Evolutionary conservation across 2,888 invertebrate species (phyloP).

Genomic region (Cataglyphis cursor): DNA sequence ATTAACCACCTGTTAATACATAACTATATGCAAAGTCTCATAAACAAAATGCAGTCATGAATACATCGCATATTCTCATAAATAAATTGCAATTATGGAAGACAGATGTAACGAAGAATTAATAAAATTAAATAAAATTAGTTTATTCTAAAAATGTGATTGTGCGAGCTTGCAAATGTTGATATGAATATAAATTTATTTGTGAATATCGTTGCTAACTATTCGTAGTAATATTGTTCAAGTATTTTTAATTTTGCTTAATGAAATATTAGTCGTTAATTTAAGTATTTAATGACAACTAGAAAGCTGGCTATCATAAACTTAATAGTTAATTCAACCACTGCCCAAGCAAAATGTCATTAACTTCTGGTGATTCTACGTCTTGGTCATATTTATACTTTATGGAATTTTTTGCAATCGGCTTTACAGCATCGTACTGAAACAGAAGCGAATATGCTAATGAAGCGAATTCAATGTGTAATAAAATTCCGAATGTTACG

Average conservation of each 20-base stretch:
- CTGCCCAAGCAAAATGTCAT: slow-evolving; percentile 18
- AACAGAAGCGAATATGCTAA: background rate
- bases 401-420: background rate
- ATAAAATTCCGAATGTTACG: background rate
- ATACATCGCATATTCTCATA: background rate
- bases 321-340: slow-evolving; percentile 41
- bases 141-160: background rate
- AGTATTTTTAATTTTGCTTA: slow-evolving; percentile 17
- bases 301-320: background rate
- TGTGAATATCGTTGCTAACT: background rate
- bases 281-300: slow-evolving; percentile 8
- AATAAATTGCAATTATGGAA: slow-evolving; percentile 1
- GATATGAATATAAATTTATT: background rate
- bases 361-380: background rate
- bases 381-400: background rate
- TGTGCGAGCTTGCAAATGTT: background rate
- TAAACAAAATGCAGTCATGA: slow-evolving; percentile 8
- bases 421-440: background rate
- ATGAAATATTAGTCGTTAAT: background rate
- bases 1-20: slow-evolving; percentile 15
- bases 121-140: background rate
- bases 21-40: background rate
- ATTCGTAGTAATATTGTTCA: slow-evolving; percentile 20
- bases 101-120: background rate
- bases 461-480: background rate